Base-by-base conservation (phyloP, 2,888 invertebrate species). In the Graphium colonna region DNA sequence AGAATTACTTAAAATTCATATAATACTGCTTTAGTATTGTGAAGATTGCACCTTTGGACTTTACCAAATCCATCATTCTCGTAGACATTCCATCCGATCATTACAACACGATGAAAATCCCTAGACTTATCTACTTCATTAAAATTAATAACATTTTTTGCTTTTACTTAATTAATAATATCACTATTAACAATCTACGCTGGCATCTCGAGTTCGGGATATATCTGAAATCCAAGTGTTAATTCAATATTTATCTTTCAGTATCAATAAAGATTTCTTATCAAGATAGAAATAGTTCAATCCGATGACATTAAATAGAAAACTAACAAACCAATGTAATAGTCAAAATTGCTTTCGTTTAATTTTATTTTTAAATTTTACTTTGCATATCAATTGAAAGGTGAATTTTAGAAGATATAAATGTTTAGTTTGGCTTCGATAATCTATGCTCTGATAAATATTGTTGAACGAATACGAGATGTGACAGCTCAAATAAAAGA, bases 151-250 rank as follows among this genome's bases (percentile, higher is more conserved):
- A 87, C 87, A 85, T 83, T 80, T 79, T 78, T 79, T 73, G 71
- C 64, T 77, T 80, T 80, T 75, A 77, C 82, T 82, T 87, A 85
- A 77, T 77, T 78, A 79, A 78, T 86, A 85, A 80, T 88, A 87
- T 87, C 85, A 86, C 87, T 88, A 88, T 81, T 82, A 87, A 87
- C 87, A 86, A 84, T 74, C 86, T 87, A 87, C 83, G 79, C 86
- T 79, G 82, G 51, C 65, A 67, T 77, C 80, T 79, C 85, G 84
- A 83, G 69, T 79, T 77, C 79, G 73, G 71, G 69, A 64, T 68
- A 54, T 26, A 33, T 44, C 40, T 44, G 49, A 16, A 53, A 39
- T n/a, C 15, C n/a, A 21, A 21, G 21, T 21, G 21, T 21, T 21
- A 21, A 21, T 21, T 3, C 21, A 21, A 21, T 21, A 5, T 21